Conservation (phyloP, 2,113 vertebrate species). For the Solea senegalensis region DNA sequence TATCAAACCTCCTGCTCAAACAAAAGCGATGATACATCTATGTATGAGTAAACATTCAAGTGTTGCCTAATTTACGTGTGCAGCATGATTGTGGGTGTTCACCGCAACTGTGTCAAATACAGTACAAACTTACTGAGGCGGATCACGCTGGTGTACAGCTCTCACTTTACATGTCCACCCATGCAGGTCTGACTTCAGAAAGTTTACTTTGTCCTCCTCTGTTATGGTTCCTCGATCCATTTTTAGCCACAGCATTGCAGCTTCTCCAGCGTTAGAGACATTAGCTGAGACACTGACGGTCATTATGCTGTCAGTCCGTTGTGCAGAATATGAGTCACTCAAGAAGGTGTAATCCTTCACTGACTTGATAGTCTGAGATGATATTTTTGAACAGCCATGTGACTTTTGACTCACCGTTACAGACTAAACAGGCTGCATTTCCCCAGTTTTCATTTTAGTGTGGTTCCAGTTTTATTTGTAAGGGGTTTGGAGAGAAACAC, state of each 20-base stretch:
- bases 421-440: background rate
- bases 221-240: background rate
- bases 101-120: slow-evolving; percentile 14
- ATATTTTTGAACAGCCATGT: background rate
- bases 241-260: background rate
- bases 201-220: background rate
- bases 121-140: background rate
- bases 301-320: background rate
- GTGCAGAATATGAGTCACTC: background rate
- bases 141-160: slow-evolving; percentile 8
- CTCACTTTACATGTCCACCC: slow-evolving; percentile 21
- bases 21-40: no score
- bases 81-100: background rate
- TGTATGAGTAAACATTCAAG: background rate
- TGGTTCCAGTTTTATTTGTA: no score
- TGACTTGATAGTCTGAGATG: background rate
- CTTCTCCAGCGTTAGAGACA: no score
- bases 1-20: no score
- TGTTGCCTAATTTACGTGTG: background rate
- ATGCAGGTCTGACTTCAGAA: background rate
- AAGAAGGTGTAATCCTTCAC: background rate
- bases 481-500: no score
- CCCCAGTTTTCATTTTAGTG: no score
- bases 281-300: background rate
- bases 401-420: background rate